A percentile compares a stretch with the other conserved stretches of the same genome.
These are phyloP conservation scores for Cyrtorhinus lividipennis DNA, from an alignment of 1,140 invertebrate species.

Conservation along the genomic window DNA sequence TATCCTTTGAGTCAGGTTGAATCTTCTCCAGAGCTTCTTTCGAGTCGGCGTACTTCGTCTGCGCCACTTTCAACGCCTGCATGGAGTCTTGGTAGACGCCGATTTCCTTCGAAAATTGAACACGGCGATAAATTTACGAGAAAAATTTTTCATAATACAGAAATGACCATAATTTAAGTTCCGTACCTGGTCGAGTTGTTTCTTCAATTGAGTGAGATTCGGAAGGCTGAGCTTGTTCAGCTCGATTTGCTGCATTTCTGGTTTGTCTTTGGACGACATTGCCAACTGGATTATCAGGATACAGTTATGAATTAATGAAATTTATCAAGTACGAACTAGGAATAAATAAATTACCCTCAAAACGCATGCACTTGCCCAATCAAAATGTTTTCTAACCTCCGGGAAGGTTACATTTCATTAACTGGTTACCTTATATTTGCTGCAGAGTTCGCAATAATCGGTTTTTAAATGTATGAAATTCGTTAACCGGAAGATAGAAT, in stretches of 20 bases:
- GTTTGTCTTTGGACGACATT: conserved; percentile 36
- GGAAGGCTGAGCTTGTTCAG: conserved; percentile 58
- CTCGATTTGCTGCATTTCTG: conserved; percentile 55
- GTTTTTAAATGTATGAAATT: no score
- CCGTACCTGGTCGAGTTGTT: conserved; percentile 78
- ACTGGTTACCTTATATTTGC: no score
- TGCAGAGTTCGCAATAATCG: no score
- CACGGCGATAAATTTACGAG: neutral
- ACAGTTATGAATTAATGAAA: no score
- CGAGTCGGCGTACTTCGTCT: conserved; percentile 77
- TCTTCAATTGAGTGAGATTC: conserved; percentile 64
- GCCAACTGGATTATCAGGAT: no score
- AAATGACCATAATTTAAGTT: conserved; percentile 29
- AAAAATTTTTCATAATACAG: conserved; percentile 12
- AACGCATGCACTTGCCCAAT: no score
- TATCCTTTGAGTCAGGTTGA: conserved; percentile 52
- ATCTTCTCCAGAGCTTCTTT: conserved; percentile 70
- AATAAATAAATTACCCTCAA: no score
- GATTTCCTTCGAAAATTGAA: conserved; percentile 49
- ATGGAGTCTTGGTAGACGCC: conserved; percentile 74
- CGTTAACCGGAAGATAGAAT: no score
- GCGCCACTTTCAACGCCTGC: conserved; percentile 74
- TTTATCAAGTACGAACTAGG: no score
- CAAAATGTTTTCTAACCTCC: no score
- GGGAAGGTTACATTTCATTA: no score